A percentile compares a stretch with the other conserved stretches of the same genome.
Conservation (phyloP, 2,113 vertebrate genomes). For the Barbus barbus region DNA sequence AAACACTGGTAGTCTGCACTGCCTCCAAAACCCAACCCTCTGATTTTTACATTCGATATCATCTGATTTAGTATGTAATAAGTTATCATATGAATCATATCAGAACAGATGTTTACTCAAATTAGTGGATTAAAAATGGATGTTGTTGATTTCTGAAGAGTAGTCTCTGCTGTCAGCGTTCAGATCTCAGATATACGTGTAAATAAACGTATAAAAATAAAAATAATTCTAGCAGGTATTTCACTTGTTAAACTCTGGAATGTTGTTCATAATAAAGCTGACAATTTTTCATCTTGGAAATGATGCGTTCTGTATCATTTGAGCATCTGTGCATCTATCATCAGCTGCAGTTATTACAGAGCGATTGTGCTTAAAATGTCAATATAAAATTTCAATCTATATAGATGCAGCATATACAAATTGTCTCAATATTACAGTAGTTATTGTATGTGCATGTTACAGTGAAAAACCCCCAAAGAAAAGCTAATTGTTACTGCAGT, state of each 20-base stretch:
- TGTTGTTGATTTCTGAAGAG: slow-evolving; percentile 58
- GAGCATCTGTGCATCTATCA: not conserved
- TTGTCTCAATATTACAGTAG: not conserved
- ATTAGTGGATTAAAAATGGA: slow-evolving; percentile 51
- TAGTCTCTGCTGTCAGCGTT: slow-evolving; percentile 49
- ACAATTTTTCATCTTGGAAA: slow-evolving; percentile 59
- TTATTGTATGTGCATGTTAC: not conserved
- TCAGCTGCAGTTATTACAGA: not conserved
- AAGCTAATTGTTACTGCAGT: not conserved
- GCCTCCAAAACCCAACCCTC: slow-evolving; percentile 34
- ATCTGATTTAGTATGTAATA: slow-evolving; percentile 54
- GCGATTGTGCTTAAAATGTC: not conserved
- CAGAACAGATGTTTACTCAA: slow-evolving; percentile 49
- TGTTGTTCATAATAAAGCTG: slow-evolving; percentile 62
- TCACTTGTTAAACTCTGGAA: slow-evolving; percentile 58
- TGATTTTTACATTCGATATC: slow-evolving; percentile 49
- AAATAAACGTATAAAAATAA: slow-evolving; percentile 43
- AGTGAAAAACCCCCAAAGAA: not conserved
- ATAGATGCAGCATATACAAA: not conserved
- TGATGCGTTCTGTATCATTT: not conserved
- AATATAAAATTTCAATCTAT: not conserved
- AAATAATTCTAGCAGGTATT: slow-evolving; percentile 49
- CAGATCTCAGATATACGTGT: slow-evolving; percentile 51
- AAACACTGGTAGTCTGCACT: slow-evolving; percentile 37
- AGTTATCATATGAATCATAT: slow-evolving; percentile 49